A percentile compares a stretch with the other conserved stretches of the same genome.
Evolutionary conservation across 2,113 vertebrate species (phyloP).

Genomic region (Lipophrys pholis): DNA sequence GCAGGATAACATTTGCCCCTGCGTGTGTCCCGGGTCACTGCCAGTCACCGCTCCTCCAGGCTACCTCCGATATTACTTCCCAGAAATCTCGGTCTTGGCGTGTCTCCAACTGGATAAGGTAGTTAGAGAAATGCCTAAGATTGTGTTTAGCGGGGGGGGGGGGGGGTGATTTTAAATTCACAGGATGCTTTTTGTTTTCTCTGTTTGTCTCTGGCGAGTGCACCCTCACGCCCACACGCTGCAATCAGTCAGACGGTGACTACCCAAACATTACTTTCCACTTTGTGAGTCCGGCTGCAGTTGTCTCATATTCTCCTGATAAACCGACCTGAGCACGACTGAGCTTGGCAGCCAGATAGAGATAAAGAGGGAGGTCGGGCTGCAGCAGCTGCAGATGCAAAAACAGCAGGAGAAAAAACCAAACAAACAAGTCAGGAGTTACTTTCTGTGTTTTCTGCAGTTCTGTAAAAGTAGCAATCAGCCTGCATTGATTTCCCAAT

Average conservation of each 20-base stretch:
- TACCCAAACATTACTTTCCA: conserved; percentile 1
- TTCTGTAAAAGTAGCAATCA: conserved; percentile 76
- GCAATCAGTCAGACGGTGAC: too few species aligned
- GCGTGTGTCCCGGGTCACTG: conserved; percentile 18
- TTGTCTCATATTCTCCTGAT: conserved; percentile 59
- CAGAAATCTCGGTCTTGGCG: conserved; percentile 16
- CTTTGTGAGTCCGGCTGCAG: conserved; percentile 45
- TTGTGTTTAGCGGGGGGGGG: too few species aligned
- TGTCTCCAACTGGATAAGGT: conserved; percentile 25
- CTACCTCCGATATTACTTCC: conserved; percentile 34
- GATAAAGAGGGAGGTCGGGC: not conserved
- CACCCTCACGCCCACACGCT: too few species aligned
- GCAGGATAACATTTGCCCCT: conserved; percentile 52
- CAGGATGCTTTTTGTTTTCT: conserved; percentile 13
- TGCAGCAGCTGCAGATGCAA: too few species aligned
- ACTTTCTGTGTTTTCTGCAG: conserved; percentile 67
- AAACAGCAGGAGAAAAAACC: conserved; percentile 13
- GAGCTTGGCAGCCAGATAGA: conserved; percentile 4
- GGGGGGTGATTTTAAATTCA: conserved; percentile 5
- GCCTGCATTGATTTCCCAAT: conserved; percentile 72
- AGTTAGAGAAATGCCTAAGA: conserved; percentile 1
- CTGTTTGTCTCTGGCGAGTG: too few species aligned
- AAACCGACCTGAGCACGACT: conserved; percentile 33
- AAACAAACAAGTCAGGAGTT: conserved; percentile 20
- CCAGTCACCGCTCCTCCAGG: conserved; percentile 13